phyloP scores from a whole-genome alignment of 2,888 invertebrate genomes.

The Bombylius major region DNA sequence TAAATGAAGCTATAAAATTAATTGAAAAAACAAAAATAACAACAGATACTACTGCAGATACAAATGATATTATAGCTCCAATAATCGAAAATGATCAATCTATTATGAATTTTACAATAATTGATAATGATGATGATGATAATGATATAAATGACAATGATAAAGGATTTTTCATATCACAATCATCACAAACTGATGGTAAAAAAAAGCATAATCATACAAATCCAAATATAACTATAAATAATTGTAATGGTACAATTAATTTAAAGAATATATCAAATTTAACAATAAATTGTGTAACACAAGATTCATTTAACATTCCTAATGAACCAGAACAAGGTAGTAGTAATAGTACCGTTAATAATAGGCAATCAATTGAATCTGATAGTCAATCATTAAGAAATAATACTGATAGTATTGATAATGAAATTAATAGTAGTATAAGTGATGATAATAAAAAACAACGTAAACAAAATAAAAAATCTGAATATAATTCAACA shows the following conservation, averaged over 20 bases:
- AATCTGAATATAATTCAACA: background rate
- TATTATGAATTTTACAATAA: too few relatives aligned
- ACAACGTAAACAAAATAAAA: too few relatives aligned
- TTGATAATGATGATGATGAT: background rate
- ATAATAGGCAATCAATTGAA: background rate
- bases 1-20: slow-evolving; percentile 34
- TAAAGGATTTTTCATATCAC: slow-evolving; percentile 3
- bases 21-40: slow-evolving; percentile 25
- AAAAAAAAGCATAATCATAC: slow-evolving; percentile 13
- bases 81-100: slow-evolving; percentile 15
- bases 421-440: too few relatives aligned
- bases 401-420: too few relatives aligned
- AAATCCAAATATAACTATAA: slow-evolving; percentile 35
- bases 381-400: background rate
- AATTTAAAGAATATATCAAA: slow-evolving; percentile 35
- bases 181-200: slow-evolving; percentile 10
- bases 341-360: slow-evolving; percentile 21
- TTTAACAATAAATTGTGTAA: slow-evolving; percentile 33
- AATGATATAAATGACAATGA: background rate
- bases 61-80: slow-evolving; percentile 29
- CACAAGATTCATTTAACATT: slow-evolving; percentile 18
- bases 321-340: background rate
- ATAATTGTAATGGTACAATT: slow-evolving; percentile 35
- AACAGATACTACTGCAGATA: slow-evolving; percentile 26
- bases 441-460: too few relatives aligned